Percentiles rank a stretch among this genome's conserved stretches.
These are phyloP conservation scores for Sebastiscus albofasciatus DNA, from an alignment of 2,797 vertebrate species.

Conservation along the genomic window DNA sequence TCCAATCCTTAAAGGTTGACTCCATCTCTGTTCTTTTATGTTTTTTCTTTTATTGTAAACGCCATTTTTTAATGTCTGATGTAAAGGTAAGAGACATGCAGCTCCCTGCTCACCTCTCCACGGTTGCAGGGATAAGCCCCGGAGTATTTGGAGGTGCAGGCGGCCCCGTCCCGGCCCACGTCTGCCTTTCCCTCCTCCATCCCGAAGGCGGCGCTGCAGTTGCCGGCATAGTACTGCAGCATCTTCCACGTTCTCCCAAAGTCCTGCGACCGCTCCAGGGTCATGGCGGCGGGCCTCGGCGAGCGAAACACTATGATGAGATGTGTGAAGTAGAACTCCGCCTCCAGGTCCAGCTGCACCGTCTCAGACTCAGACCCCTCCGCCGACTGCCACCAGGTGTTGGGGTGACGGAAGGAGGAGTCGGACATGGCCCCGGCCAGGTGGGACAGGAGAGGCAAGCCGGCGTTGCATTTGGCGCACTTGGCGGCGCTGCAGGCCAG, in stretches of 20 bases:
- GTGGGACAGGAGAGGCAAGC: conserved; percentile 85
- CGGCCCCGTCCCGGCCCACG: conserved; percentile 70
- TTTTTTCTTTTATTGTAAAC: neutral
- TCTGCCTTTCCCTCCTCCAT: conserved; percentile 86
- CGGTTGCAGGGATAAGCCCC: conserved; percentile 90
- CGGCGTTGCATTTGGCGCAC: conserved; percentile 88
- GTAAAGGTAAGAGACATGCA: neutral
- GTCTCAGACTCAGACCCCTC: conserved; percentile 83
- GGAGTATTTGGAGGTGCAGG: conserved; percentile 95
- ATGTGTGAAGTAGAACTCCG: conserved; percentile 96
- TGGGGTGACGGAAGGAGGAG: conserved; percentile 92
- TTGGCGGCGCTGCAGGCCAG: conserved; percentile 74
- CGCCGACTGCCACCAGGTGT: conserved; percentile 97
- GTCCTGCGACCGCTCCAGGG: conserved; percentile 94
- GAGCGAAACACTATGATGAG: conserved; percentile 96
- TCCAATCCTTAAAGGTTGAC: neutral
- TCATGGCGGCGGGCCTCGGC: conserved; percentile 92
- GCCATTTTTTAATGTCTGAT: neutral
- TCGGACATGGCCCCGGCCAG: conserved; percentile 91
- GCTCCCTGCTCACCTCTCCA: conserved; percentile 90
- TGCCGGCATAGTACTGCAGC: conserved; percentile 90
- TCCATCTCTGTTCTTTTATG: neutral
- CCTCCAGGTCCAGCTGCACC: conserved; percentile 92
- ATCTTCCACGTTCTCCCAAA: conserved; percentile 91
- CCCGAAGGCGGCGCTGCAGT: conserved; percentile 89